Evolutionary conservation across 2,797 vertebrate genomes (phyloP).

Genomic region (Huso huso): DNA sequence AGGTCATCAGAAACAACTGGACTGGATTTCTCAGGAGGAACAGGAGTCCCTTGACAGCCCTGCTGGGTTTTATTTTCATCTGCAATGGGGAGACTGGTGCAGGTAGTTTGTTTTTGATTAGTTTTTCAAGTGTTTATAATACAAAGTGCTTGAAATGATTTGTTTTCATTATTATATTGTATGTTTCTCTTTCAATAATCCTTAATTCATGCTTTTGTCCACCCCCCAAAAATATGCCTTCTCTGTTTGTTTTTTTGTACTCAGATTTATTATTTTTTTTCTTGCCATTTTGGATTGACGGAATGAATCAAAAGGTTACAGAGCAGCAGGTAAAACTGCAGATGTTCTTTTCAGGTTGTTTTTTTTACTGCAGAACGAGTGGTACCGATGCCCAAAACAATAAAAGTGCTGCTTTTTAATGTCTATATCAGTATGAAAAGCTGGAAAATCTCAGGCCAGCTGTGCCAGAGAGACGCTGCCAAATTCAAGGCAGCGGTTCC

Average conservation of each 20-base stretch:
- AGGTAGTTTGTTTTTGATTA: too few relatives aligned
- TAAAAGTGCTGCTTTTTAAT: slow-evolving; percentile 25
- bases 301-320: not conserved
- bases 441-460: slow-evolving; percentile 44
- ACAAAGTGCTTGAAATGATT: too few relatives aligned
- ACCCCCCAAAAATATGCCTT: too few relatives aligned
- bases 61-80: not conserved
- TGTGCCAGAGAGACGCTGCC: slow-evolving; percentile 39
- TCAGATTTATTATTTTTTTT: too few relatives aligned
- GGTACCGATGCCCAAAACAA: slow-evolving; percentile 24
- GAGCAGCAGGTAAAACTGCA: not conserved
- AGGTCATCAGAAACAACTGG: not conserved
- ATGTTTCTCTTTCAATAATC: too few relatives aligned
- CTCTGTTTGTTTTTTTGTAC: too few relatives aligned
- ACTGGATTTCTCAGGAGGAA: not conserved
- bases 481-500: slow-evolving; percentile 40
- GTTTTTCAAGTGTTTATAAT: too few relatives aligned
- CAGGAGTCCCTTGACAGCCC: not conserved
- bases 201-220: too few relatives aligned
- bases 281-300: too few relatives aligned
- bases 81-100: too few relatives aligned
- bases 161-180: too few relatives aligned
- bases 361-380: not conserved
- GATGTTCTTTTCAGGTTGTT: not conserved
- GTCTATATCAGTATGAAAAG: slow-evolving; percentile 51